phyloP scores from a whole-genome alignment of 2,888 invertebrate species.

The Drosophila pegasa region DNA sequence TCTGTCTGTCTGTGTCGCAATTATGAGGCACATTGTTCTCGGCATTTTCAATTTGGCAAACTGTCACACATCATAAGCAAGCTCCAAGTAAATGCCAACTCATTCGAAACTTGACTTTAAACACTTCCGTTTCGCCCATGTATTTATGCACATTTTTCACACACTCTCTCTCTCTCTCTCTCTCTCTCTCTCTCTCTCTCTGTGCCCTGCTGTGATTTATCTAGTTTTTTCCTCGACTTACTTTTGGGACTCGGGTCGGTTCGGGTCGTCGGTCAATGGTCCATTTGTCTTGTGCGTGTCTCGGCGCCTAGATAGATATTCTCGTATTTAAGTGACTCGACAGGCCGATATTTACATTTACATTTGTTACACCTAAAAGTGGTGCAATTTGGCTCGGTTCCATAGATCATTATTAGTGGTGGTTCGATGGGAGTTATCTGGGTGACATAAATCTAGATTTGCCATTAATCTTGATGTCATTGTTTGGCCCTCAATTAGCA shows the following conservation, averaged over 20 bases:
- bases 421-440: not conserved
- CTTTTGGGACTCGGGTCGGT: slow-evolving; percentile 25
- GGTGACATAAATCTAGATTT: slow-evolving; percentile 7
- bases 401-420: not conserved
- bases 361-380: not conserved
- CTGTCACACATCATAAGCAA: slow-evolving; percentile 29
- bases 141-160: slow-evolving; percentile 39
- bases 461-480: slow-evolving; percentile 30
- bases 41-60: slow-evolving; percentile 62
- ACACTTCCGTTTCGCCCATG: slow-evolving; percentile 19
- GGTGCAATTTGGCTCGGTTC: not conserved
- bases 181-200: too few species aligned
- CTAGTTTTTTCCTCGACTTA: slow-evolving; percentile 19
- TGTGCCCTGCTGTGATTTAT: too few species aligned
- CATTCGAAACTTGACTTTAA: slow-evolving; percentile 31
- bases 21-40: slow-evolving; percentile 31
- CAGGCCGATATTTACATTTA: slow-evolving; percentile 1
- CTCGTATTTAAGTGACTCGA: slow-evolving; percentile 29
- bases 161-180: too few species aligned
- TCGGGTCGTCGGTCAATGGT: slow-evolving; percentile 41
- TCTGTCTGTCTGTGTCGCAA: slow-evolving; percentile 16
- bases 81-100: slow-evolving; percentile 13
- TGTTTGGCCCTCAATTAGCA: slow-evolving; percentile 34
- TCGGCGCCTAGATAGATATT: slow-evolving; percentile 55
- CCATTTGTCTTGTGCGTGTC: slow-evolving; percentile 53